These are phyloP conservation scores for Xylota segnis DNA, from an alignment of 2,888 invertebrate species.

Conservation along the genomic window DNA sequence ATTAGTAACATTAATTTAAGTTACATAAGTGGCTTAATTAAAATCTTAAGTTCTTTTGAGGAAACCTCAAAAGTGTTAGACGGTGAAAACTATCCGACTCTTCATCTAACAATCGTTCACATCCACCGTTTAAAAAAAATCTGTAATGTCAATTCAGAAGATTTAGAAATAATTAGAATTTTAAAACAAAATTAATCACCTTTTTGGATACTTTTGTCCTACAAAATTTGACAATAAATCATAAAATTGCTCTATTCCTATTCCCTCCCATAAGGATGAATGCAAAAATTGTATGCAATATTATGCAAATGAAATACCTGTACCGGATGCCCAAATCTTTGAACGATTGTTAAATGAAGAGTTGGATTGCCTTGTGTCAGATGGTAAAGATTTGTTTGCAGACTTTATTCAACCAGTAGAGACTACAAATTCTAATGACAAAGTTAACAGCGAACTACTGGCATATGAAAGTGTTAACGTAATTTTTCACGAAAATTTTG, in stretches of 20 bases:
- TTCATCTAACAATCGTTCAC: background rate
- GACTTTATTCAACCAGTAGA: too few relatives aligned
- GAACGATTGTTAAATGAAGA: constrained; percentile 38
- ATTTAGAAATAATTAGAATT: constrained; percentile 7
- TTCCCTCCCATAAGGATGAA: constrained; percentile 33
- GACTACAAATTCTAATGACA: constrained; percentile 16
- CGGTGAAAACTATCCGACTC: background rate
- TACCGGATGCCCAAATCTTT: constrained; percentile 11
- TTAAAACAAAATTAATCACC: background rate
- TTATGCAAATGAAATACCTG: constrained; percentile 4
- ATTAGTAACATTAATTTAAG: too few relatives aligned
- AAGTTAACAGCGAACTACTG: constrained; percentile 18
- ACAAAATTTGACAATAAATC: constrained; percentile 23
- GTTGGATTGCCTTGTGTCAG: constrained; percentile 23
- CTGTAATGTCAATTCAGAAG: constrained; percentile 16
- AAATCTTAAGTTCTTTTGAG: background rate
- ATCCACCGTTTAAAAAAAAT: constrained; percentile 31
- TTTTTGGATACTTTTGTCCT: constrained; percentile 2
- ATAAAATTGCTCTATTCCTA: constrained; percentile 25
- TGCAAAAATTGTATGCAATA: constrained; percentile 18
- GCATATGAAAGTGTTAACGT: constrained; percentile 36
- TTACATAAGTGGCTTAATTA: too few relatives aligned
- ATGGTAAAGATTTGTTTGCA: constrained; percentile 27
- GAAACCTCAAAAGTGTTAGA: background rate
- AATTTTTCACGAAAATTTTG: background rate